phyloP scores from a whole-genome alignment of 2,113 vertebrate genomes.

The Corythoichthys intestinalis region DNA sequence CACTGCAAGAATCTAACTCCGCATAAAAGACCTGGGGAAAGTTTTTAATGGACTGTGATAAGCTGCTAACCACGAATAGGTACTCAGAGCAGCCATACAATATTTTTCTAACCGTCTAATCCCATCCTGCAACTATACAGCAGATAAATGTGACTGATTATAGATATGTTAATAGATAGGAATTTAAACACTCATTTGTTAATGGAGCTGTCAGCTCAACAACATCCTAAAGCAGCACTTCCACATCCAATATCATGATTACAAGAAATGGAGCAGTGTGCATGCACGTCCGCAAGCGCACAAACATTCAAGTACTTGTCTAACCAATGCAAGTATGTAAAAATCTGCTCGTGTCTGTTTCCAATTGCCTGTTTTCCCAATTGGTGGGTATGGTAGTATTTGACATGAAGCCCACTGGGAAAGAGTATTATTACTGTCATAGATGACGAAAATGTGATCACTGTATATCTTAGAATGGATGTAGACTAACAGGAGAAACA shows the following conservation, averaged over 20 bases:
- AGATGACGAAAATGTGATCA: no score
- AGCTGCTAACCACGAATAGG: constrained; percentile 3
- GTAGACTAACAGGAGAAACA: no score
- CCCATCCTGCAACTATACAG: background rate
- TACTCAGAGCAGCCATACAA: constrained; percentile 16
- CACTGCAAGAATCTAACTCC: constrained; percentile 14
- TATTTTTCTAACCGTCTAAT: background rate
- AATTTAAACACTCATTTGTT: constrained; percentile 11
- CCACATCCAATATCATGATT: background rate
- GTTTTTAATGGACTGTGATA: constrained; percentile 26
- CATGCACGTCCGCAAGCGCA: background rate
- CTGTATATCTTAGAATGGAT: no score
- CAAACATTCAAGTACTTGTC: background rate
- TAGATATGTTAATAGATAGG: constrained; percentile 16
- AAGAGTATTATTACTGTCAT: no score
- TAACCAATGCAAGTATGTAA: background rate
- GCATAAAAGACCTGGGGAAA: constrained; percentile 16
- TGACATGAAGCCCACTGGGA: background rate
- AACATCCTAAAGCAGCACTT: background rate
- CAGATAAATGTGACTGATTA: background rate
- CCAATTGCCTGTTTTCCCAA: background rate
- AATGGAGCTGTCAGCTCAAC: constrained; percentile 7
- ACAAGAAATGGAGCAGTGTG: background rate
- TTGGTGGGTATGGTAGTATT: background rate
- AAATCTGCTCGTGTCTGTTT: background rate